Percentiles rank a stretch among this genome's conserved stretches.
Conservation (phyloP, 92 coral and sea anemone species). For the Zoanthus sansibaricus region DNA sequence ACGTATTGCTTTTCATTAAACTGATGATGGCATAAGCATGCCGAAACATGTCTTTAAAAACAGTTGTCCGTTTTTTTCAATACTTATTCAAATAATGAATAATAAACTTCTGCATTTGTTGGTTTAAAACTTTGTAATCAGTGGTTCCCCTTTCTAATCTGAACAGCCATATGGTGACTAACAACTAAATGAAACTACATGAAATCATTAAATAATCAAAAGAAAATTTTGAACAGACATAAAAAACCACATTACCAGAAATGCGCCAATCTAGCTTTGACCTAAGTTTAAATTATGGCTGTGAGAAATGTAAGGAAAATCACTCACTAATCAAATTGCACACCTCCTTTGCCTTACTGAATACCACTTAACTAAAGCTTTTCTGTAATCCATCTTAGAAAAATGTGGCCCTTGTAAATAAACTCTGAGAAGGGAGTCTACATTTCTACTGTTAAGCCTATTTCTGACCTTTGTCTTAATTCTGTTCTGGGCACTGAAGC, state of each 20-base stretch:
- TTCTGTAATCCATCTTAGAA: not conserved
- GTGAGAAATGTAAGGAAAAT: not conserved
- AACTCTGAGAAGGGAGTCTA: slow-evolving; percentile 1
- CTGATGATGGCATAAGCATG: too few relatives aligned
- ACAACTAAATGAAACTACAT: too few relatives aligned
- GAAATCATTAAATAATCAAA: too few relatives aligned
- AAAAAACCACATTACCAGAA: not conserved
- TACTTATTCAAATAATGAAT: too few relatives aligned
- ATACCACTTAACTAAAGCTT: slow-evolving; percentile 10
- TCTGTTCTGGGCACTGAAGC: not conserved
- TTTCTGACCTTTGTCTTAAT: not conserved
- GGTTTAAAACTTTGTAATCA: too few relatives aligned
- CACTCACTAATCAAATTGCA: not conserved
- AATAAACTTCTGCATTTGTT: too few relatives aligned
- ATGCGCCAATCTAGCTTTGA: not conserved
- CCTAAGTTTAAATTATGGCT: not conserved
- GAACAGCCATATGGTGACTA: too few relatives aligned
- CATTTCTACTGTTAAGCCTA: not conserved
- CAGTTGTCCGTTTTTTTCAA: too few relatives aligned
- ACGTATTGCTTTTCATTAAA: too few relatives aligned
- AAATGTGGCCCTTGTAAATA: slow-evolving; percentile 6
- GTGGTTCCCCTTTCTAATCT: too few relatives aligned
- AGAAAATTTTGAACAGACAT: too few relatives aligned
- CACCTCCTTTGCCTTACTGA: not conserved
- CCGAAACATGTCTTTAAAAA: too few relatives aligned